Percentiles rank a stretch among this genome's conserved stretches.
phyloP scores from a whole-genome alignment of 2,113 vertebrate species.

The Neoarius graeffei region DNA sequence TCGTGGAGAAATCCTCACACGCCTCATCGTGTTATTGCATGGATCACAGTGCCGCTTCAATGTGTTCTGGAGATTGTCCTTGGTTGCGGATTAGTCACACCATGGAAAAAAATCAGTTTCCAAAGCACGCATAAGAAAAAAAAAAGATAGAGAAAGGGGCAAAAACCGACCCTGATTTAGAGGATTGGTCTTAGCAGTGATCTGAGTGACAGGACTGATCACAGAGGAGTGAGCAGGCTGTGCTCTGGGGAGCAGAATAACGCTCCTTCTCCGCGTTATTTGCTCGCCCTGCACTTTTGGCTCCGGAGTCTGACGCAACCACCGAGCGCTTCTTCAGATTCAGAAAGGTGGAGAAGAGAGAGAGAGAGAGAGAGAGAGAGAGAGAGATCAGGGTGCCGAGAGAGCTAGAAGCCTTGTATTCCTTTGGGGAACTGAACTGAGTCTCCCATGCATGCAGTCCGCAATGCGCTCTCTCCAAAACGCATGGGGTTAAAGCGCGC shows the following conservation, averaged over 20 bases:
- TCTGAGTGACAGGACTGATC: slow-evolving; percentile 66
- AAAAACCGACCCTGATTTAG: slow-evolving; percentile 59
- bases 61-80: no score
- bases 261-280: slow-evolving; percentile 69
- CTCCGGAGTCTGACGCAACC: slow-evolving; percentile 72
- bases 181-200: slow-evolving; percentile 65
- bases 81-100: slow-evolving; percentile 31
- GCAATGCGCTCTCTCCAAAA: slow-evolving; percentile 53
- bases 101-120: background rate
- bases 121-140: background rate
- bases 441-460: no score
- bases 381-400: slow-evolving; percentile 14
- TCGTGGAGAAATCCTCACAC: slow-evolving; percentile 58
- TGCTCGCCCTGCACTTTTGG: slow-evolving; percentile 74
- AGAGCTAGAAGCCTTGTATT: slow-evolving; percentile 21
- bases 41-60: background rate
- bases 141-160: slow-evolving; percentile 3
- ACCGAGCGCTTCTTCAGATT: slow-evolving; percentile 68
- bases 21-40: slow-evolving; percentile 68
- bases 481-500: slow-evolving; percentile 8
- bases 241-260: slow-evolving; percentile 72
- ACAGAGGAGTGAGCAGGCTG: slow-evolving; percentile 68
- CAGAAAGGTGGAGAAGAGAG: slow-evolving; percentile 68
- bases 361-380: slow-evolving; percentile 50
- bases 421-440: slow-evolving; percentile 1